Evolutionary conservation across 2,113 vertebrate genomes (phyloP), one percentile per base, ranked within the genome.

Genomic region (Saguinus midas): DNA sequence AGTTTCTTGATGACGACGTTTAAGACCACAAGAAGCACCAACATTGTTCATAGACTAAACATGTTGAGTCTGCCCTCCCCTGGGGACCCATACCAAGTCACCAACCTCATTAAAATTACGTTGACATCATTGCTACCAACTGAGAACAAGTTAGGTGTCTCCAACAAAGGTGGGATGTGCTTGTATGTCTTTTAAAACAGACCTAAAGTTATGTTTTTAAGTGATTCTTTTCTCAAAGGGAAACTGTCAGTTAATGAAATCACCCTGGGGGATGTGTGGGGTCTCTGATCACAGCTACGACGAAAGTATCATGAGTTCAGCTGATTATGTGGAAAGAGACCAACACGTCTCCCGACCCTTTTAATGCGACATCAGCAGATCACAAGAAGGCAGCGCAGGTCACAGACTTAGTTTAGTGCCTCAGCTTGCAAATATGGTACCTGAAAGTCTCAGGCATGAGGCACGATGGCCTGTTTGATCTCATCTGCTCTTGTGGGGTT

Each of bases 321-420:
- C 64, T 5, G 12, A 70, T 18, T 27, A 20, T 12, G 43, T 1
- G 43, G 87, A 37, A 93, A 73, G 10, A 43, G 25, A 18, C 21
- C 20, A 40, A 23, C 29, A 12, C 0, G 0, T n/a, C 27, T 29
- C 11, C 48, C 8, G 5, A 29, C 7, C 25, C 5, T 58, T 52
- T 11, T 18, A 3, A 6, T 13, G 43, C 40, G 6, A 21, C 4
- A 29, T 27, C 6, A 50, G 43, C 32, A 64, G 32, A 29, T 29
- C 21, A 1, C 7, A 40, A 45, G 29, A 40, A 37, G 0, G 16
- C 45, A 61, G 20, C 1, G 0, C 0, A 45, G 13, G 12, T 2
- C 25, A 9, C 10, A 45, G 48, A 3, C 3, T n/a, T 17, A 12
- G 43, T 17, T 1, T 14, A 16, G 16, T 1, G 58, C 2, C 48